Percentiles rank a stretch among this genome's conserved stretches.
Evolutionary conservation across 2,113 vertebrate species (phyloP).

Genomic region (Puntigrus tetrazona): DNA sequence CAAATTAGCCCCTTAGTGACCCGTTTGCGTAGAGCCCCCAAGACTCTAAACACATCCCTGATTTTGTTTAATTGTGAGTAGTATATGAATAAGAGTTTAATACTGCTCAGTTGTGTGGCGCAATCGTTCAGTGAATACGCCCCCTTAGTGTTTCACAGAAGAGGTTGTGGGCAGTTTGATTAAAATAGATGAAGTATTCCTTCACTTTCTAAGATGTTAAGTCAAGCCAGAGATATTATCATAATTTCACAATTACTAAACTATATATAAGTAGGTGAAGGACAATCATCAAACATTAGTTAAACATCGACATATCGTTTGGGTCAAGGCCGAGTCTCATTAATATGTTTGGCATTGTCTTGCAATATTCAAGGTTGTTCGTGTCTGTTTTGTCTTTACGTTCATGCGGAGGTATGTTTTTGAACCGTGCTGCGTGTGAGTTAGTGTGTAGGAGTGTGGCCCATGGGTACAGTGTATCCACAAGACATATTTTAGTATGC

Average conservation of each 20-base stretch:
- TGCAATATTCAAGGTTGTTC: neutral
- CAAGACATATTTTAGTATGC: neutral
- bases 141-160: conserved; percentile 19
- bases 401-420: conserved; percentile 2
- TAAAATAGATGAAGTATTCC: neutral
- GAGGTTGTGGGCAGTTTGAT: neutral
- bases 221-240: neutral
- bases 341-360: neutral
- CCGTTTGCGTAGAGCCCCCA: too few relatives aligned
- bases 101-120: neutral
- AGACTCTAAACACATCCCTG: too few relatives aligned
- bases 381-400: conserved; percentile 5
- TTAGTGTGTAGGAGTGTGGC: conserved; percentile 29
- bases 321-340: neutral
- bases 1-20: too few relatives aligned
- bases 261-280: neutral
- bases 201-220: neutral
- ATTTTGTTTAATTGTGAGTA: neutral
- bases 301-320: neutral
- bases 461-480: conserved; percentile 21
- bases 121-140: neutral
- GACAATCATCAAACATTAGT: neutral
- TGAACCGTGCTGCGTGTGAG: conserved; percentile 14
- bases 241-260: conserved; percentile 3
- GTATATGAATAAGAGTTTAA: neutral